Evolutionary conservation across 2,797 vertebrate genomes (phyloP).

Genomic region (Schizopygopsis pylzovi): DNA sequence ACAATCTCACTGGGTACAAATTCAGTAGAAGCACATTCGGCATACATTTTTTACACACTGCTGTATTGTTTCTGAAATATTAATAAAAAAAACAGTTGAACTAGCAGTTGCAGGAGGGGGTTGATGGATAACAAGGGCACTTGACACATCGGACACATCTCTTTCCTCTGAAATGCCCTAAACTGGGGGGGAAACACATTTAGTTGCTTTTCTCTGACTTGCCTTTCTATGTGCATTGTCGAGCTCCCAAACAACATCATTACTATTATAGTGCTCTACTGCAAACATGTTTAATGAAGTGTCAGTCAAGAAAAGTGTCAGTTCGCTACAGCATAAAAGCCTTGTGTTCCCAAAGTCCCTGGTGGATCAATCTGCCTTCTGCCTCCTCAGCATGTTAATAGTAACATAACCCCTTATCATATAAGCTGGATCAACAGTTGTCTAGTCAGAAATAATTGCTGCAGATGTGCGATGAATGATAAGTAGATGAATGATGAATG

Average conservation of each 20-base stretch:
- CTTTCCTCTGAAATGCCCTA: background rate
- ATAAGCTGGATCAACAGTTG: background rate
- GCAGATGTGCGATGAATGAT: too few relatives aligned
- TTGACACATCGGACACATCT: background rate
- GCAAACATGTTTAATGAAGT: slow-evolving; percentile 21
- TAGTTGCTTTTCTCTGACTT: background rate
- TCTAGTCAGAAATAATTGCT: background rate
- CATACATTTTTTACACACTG: slow-evolving; percentile 3
- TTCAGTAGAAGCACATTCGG: background rate
- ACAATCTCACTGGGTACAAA: background rate
- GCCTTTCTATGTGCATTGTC: background rate
- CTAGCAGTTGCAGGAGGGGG: background rate
- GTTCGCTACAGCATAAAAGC: background rate
- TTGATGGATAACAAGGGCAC: background rate
- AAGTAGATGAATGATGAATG: too few relatives aligned
- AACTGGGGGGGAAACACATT: background rate
- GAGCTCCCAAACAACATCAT: slow-evolving; percentile 4
- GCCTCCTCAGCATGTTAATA: slow-evolving; percentile 24
- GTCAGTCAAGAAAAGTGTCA: slow-evolving; percentile 23
- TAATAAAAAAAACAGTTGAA: slow-evolving; percentile 6
- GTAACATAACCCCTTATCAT: background rate
- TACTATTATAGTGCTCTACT: background rate
- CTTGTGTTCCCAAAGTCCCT: background rate
- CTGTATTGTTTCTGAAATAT: background rate
- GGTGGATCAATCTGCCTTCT: slow-evolving; percentile 1